phyloP scores from a whole-genome alignment of 1,140 invertebrate genomes.

The Trypoxylus dichotomus region DNA sequence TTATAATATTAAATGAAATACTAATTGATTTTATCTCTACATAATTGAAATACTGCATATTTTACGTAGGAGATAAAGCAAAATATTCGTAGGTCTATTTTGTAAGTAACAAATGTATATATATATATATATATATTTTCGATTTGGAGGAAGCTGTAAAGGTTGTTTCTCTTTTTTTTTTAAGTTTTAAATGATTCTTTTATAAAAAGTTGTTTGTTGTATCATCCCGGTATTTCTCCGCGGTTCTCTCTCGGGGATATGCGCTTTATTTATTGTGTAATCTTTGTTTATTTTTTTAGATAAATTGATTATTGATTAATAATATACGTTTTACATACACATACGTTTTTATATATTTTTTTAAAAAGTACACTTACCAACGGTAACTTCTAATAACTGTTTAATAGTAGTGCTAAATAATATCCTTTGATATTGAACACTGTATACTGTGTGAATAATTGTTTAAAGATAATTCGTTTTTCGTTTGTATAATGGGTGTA shows the following conservation, averaged over 20 bases:
- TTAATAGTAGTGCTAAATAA: background rate
- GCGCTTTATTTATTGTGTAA: slow-evolving; percentile 4
- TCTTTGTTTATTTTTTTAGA: background rate
- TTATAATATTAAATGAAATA: background rate
- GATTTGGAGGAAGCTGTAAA: slow-evolving; percentile 3
- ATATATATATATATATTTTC: background rate
- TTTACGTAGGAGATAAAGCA: background rate
- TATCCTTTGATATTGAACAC: background rate
- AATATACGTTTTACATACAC: background rate
- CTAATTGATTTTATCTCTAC: background rate
- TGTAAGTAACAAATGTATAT: slow-evolving; percentile 3
- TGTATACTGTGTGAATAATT: background rate
- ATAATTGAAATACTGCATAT: background rate
- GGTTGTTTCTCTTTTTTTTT: background rate
- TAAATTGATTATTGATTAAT: background rate
- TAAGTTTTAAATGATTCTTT: slow-evolving; percentile 15
- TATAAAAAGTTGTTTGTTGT: slow-evolving; percentile 15
- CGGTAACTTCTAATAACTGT: too few species aligned
- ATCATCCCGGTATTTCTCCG: background rate
- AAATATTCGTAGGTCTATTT: background rate
- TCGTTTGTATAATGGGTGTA: background rate
- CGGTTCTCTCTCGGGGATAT: background rate
- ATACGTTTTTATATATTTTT: too few species aligned
- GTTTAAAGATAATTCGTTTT: background rate
- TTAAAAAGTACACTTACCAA: background rate